Conservation (phyloP, 2,113 vertebrate species). For the Phasianus colchicus region DNA sequence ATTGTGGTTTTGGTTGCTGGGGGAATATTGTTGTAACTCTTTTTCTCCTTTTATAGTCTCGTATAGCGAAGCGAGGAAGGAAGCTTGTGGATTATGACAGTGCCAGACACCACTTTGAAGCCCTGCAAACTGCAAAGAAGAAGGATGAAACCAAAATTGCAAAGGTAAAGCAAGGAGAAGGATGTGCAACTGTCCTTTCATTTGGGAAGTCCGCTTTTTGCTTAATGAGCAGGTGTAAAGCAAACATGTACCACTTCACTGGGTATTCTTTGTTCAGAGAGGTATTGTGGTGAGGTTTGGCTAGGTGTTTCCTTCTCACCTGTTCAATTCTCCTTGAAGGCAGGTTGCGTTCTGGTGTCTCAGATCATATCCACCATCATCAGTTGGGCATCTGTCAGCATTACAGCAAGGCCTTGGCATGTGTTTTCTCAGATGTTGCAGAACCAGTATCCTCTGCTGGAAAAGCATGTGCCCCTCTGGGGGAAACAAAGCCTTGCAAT, state of each 20-base stretch:
- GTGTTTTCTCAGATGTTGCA: not conserved
- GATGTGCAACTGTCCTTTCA: not conserved
- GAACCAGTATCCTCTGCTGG: not conserved
- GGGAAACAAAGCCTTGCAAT: not conserved
- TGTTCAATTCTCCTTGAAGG: not conserved
- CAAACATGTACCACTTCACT: not conserved
- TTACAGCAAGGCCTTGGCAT: not conserved
- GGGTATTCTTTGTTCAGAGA: not conserved
- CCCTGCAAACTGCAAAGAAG: slow-evolving; percentile 95
- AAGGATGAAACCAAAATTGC: slow-evolving; percentile 95
- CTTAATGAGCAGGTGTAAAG: not conserved
- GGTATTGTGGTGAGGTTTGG: not conserved
- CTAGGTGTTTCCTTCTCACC: not conserved
- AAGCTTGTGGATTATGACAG: slow-evolving; percentile 98
- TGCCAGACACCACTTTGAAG: slow-evolving; percentile 93
- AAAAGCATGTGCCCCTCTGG: not conserved
- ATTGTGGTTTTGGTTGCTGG: not conserved
- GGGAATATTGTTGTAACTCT: not conserved
- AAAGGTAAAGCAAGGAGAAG: slow-evolving; percentile 84
- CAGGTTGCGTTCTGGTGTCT: not conserved
- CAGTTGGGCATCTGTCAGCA: not conserved
- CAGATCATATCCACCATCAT: not conserved
- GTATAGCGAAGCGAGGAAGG: slow-evolving; percentile 95
- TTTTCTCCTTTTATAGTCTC: slow-evolving; percentile 78
- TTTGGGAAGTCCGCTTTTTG: not conserved